Conservation (phyloP, 2,888 invertebrate genomes). For the Polydrusus cervinus region DNA sequence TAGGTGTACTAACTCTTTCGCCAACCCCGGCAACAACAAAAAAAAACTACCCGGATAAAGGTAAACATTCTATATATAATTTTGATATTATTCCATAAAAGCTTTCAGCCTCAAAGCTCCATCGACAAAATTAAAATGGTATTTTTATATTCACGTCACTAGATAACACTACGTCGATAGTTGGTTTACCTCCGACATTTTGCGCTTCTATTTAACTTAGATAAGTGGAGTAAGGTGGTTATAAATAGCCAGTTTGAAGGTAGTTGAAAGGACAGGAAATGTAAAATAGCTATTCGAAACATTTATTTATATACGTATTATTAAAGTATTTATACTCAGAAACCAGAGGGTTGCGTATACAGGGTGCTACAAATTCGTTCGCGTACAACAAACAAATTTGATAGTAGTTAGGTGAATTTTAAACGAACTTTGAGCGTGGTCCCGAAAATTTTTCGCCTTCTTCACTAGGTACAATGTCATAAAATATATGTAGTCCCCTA, state of each 20-base stretch:
- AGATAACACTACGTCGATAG: conserved; percentile 9
- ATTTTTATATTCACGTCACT: conserved; percentile 19
- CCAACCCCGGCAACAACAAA: too few relatives aligned
- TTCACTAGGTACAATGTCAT: too few relatives aligned
- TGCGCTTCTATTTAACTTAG: conserved; percentile 19
- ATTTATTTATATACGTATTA: not conserved
- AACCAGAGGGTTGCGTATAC: too few relatives aligned
- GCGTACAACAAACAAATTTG: too few relatives aligned
- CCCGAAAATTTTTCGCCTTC: too few relatives aligned
- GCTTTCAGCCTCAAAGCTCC: not conserved
- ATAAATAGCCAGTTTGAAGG: conserved; percentile 18
- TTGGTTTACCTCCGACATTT: conserved; percentile 32
- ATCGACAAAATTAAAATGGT: conserved; percentile 11
- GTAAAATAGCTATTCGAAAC: not conserved
- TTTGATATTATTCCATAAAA: not conserved
- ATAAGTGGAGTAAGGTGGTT: conserved; percentile 8
- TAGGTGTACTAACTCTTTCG: too few relatives aligned
- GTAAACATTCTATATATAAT: not conserved
- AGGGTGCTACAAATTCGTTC: too few relatives aligned
- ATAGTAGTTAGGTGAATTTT: too few relatives aligned
- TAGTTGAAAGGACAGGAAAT: not conserved
- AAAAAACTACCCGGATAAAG: not conserved
- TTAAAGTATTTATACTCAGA: too few relatives aligned
- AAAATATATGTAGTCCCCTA: too few relatives aligned
- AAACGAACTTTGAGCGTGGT: too few relatives aligned